phyloP scores from a whole-genome alignment of 2,113 vertebrate species.

The Scophthalmus maximus region DNA sequence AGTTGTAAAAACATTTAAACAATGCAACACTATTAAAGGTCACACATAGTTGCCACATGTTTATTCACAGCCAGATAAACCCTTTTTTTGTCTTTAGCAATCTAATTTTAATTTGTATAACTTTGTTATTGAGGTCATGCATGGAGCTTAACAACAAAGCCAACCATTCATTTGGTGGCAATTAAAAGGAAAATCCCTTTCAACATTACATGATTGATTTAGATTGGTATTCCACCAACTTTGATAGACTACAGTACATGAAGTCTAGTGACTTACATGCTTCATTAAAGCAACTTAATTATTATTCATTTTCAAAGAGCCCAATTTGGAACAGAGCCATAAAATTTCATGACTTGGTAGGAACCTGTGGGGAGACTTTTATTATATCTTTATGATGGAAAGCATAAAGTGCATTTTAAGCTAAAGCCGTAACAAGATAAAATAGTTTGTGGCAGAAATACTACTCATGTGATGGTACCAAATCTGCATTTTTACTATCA shows the following conservation, averaged over 20 bases:
- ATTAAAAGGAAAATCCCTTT: not conserved
- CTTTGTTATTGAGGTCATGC: slow-evolving; percentile 1
- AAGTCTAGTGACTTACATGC: slow-evolving; percentile 65
- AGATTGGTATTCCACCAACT: not conserved
- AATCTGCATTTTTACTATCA: slow-evolving; percentile 4
- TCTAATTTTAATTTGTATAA: slow-evolving; percentile 16
- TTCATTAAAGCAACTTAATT: slow-evolving; percentile 82
- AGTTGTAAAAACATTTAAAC: slow-evolving; percentile 43
- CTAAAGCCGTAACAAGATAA: slow-evolving; percentile 34
- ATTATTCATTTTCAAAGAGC: slow-evolving; percentile 81
- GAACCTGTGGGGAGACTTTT: slow-evolving; percentile 69
- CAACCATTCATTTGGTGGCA: not conserved
- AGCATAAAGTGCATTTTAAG: slow-evolving; percentile 46
- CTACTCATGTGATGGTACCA: not conserved
- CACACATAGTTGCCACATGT: slow-evolving; percentile 17
- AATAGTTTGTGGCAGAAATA: slow-evolving; percentile 20
- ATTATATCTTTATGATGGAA: slow-evolving; percentile 68
- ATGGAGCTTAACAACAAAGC: slow-evolving; percentile 12
- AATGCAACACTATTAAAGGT: slow-evolving; percentile 13
- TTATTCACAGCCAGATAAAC: slow-evolving; percentile 36
- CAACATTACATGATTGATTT: slow-evolving; percentile 13
- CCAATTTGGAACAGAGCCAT: slow-evolving; percentile 73
- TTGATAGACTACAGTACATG: slow-evolving; percentile 47
- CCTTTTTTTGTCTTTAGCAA: slow-evolving; percentile 14
- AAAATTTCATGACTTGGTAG: slow-evolving; percentile 79